A percentile compares a stretch with the other conserved stretches of the same genome.
Conservation (phyloP, 1,140 invertebrate species). For the Drosophila guanche region DNA sequence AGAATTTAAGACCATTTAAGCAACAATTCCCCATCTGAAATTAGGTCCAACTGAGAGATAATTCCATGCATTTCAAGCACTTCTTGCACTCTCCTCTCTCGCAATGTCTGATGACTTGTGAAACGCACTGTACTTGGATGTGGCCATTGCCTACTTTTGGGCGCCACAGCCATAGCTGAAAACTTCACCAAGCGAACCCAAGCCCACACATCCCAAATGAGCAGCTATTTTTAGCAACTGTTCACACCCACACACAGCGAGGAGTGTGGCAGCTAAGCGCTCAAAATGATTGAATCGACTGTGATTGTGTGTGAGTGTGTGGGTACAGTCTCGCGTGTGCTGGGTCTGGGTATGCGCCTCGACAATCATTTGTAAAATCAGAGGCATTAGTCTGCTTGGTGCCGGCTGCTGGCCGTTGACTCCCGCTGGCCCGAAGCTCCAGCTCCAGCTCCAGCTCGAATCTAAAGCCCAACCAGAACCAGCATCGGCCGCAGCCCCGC, state of each 20-base stretch:
- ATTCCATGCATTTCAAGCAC: too few relatives aligned
- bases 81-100: too few relatives aligned
- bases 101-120: too few relatives aligned
- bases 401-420: neutral
- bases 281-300: slow-evolving; percentile 61
- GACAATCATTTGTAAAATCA: slow-evolving; percentile 76
- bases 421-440: neutral
- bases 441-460: too few relatives aligned
- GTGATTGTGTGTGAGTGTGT: slow-evolving; percentile 18
- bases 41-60: too few relatives aligned
- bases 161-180: slow-evolving; percentile 31
- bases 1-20: too few relatives aligned
- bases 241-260: slow-evolving; percentile 19
- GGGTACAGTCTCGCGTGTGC: slow-evolving; percentile 1
- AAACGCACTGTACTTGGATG: neutral
- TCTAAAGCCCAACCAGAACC: too few relatives aligned
- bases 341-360: slow-evolving; percentile 18
- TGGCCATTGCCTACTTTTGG: slow-evolving; percentile 12
- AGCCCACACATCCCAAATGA: slow-evolving; percentile 33
- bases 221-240: slow-evolving; percentile 53
- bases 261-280: neutral
- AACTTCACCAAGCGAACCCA: neutral
- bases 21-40: too few relatives aligned
- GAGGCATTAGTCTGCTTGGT: slow-evolving; percentile 65
- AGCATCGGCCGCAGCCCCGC: neutral